Evolutionary conservation across 2,888 invertebrate genomes (phyloP).

Genomic region (Crossocerus cetratus): DNA sequence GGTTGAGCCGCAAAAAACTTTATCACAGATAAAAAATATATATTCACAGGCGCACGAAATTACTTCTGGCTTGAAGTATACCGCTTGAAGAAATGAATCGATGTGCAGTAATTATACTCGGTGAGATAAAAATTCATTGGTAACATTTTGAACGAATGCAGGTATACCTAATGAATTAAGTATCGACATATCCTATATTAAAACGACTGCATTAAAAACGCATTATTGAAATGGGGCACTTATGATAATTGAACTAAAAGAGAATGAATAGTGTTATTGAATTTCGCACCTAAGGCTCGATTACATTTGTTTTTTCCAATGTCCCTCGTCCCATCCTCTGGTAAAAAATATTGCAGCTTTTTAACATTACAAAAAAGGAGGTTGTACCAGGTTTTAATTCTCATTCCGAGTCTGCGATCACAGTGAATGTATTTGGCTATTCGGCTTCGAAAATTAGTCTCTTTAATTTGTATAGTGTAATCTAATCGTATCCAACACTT

Average conservation of each 20-base stretch:
- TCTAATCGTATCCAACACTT: slow-evolving; percentile 24
- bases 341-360: slow-evolving; percentile 75
- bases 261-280: slow-evolving; percentile 44
- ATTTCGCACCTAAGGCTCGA: slow-evolving; percentile 62
- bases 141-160: slow-evolving; percentile 39
- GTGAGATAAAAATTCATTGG: slow-evolving; percentile 43
- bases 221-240: slow-evolving; percentile 29
- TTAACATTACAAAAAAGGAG: slow-evolving; percentile 68
- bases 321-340: slow-evolving; percentile 74
- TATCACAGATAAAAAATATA: slow-evolving; percentile 55
- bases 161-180: slow-evolving; percentile 44
- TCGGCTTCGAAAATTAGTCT: slow-evolving; percentile 29
- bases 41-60: slow-evolving; percentile 29
- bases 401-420: slow-evolving; percentile 58
- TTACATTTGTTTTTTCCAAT: slow-evolving; percentile 63
- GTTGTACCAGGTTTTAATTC: slow-evolving; percentile 62
- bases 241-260: slow-evolving; percentile 54
- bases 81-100: slow-evolving; percentile 60
- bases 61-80: slow-evolving; percentile 36
- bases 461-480: slow-evolving; percentile 20
- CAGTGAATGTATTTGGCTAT: slow-evolving; percentile 53
- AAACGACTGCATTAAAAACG: slow-evolving; percentile 25
- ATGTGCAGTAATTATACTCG: slow-evolving; percentile 46
- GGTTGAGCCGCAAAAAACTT: slow-evolving; percentile 28
- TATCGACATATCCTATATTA: slow-evolving; percentile 37